Conservation (phyloP, 2,113 vertebrate species). For the Seriola dumerili region DNA sequence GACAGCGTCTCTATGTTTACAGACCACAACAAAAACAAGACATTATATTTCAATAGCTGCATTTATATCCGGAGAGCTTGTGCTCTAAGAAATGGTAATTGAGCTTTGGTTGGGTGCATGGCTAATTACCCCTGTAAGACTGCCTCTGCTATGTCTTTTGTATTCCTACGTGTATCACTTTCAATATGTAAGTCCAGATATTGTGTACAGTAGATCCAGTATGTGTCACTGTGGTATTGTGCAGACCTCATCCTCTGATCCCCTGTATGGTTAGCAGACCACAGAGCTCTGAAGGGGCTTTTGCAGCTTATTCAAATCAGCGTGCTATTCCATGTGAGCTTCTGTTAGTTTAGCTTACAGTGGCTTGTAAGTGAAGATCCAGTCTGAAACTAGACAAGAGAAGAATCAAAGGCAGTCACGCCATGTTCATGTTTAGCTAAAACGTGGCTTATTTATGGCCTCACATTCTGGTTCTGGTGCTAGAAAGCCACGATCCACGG, state of each 20-base stretch:
- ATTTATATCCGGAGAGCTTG: conserved; percentile 5
- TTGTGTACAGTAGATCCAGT: conserved; percentile 54
- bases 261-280: conserved; percentile 39
- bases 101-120: conserved; percentile 36
- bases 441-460: background rate
- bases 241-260: conserved; percentile 53
- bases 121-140: conserved; percentile 54
- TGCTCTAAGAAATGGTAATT: conserved; percentile 37
- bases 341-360: conserved; percentile 38
- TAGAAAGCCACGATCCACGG: background rate
- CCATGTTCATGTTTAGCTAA: background rate
- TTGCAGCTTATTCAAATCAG: conserved; percentile 53
- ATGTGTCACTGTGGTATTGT: conserved; percentile 53
- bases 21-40: conserved; percentile 10
- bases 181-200: conserved; percentile 50
- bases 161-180: conserved; percentile 17
- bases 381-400: conserved; percentile 4
- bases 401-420: background rate
- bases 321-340: conserved; percentile 7
- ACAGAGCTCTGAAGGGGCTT: conserved; percentile 54
- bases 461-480: background rate
- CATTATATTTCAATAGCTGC: conserved; percentile 40
- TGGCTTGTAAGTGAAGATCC: conserved; percentile 21
- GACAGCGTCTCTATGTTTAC: conserved; percentile 15
- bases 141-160: conserved; percentile 44